Base-by-base conservation (phyloP, 2,113 vertebrate genomes). In the Emydocephalus ijimae region DNA sequence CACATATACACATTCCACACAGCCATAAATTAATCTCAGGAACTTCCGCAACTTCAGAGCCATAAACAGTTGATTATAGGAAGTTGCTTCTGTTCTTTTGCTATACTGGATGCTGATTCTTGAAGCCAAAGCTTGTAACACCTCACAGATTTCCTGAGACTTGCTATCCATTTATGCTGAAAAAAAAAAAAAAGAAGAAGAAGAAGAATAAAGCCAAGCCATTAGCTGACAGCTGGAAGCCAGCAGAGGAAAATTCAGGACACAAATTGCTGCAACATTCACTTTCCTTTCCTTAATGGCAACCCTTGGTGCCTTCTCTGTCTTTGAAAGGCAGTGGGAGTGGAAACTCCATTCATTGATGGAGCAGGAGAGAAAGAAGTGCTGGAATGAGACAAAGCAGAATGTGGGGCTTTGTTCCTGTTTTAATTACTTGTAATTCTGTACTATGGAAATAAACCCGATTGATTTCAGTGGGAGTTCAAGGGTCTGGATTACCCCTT, bases 81-180 rank as follows among this genome's bases (percentile, higher is more conserved):
- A 95, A 94, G n/a, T 12, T 92, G 0, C 18, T 52, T 12, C 11
- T 81, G 23, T 15, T 91, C 85, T 90, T 89, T 93, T 86, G 92
- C 18, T 90, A 3, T 88, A 57, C 2, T 50, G 89, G 8, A 92
- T 34, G 34, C 91, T 34, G 85, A 4, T 59, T 94, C 95, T 92
- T 89, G 90, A 56, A 2, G 0, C 93, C 93, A 90, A 59, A 85
- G 7, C 14, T 10, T 92, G 85, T 89, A 54, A 43, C 26, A 23
- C 48, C 64, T 69, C 96, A 92, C 74, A 94, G 7, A 55, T 45
- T 93, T 85, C 39, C 90, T 85, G 69, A 69, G 43, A 64, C 91
- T 74, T 94, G 90, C 93, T 87, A 85, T 23, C 11, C 93, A 89
- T 15, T 85, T 88, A 94, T 85, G n/a, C 48, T 94, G 48, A 69